Base-by-base conservation (phyloP, 2,888 invertebrate genomes). In the Meandrusa payeni region DNA sequence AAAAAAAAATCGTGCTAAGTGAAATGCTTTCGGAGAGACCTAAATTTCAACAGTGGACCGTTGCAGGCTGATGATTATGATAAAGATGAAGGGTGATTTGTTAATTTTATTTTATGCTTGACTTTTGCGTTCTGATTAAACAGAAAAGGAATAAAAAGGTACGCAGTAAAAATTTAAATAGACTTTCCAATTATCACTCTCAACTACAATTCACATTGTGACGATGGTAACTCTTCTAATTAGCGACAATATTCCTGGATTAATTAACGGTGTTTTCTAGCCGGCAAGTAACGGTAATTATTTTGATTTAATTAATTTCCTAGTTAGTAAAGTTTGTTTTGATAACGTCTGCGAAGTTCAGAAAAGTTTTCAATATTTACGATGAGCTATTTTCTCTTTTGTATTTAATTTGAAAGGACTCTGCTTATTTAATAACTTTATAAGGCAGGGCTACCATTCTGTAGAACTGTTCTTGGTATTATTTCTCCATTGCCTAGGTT, bases 241-340 rank as follows among this genome's bases (percentile, higher is more conserved):
- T 41, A 34, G 34, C 10, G 17, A 27, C 22, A 41, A 41, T 28
- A 31, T 40, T 40, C 24, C 24, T 24, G 28, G n/a, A 34, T 41
- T 34, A 41, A 41, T 41, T 41, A 27, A 34, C 13, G 26, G 19
- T 32, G 5, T 24, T 6, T 27, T 9, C 23, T 28, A 34, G 34
- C 27, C n/a, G 5, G 20, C 28, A 15, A 28, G 34, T 20, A 22
- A 34, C 13, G 27, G 5, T 33, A 27, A 41, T 28, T 34, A 34
- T 41, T 34, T 34, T 41, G 34, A 34, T 34, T 41, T 41, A 28
- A 41, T 41, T 41, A 41, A 10, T 34, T 41, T 15, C 20, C 26
- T 41, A 32, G 33, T 33, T 34, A 34, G 27, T 10, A 7, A 39
- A 41, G 23, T 41, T 34, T 39, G 23, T 39, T 41, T 40, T 32